Base-by-base conservation (phyloP, 2,113 vertebrate species). In the Archilochus colubris region DNA sequence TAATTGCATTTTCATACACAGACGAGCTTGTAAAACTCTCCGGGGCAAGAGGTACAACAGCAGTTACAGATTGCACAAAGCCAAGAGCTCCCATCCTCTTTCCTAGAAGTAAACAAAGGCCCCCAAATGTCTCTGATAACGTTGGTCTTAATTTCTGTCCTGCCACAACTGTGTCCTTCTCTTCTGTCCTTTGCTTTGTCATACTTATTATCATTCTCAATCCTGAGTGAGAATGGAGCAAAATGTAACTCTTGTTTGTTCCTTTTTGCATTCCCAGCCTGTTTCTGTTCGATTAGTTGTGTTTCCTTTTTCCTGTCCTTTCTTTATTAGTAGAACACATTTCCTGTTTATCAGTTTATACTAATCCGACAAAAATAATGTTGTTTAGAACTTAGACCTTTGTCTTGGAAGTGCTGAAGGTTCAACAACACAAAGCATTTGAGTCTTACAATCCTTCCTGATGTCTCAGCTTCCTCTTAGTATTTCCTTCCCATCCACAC, bases 231-330 rank as follows among this genome's bases (percentile, higher is more conserved):
- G 72, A 95, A 88, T 7, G 38, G n/a, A 24, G 38, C 14, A 46
- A 88, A 86, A 63, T 3, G 3, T 86, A 75, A 88, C n/a, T 48
- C 16, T 86, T 95, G 92, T 96, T 95, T 97, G 82, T 92, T 95
- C 94, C 87, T 90, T 77, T 96, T 74, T 38, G 3, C 3, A 10
- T 93, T 95, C 83, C 31, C 73, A 91, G 80, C 62, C 58, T 4
- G 1, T 96, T 96, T 93, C 94, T 95, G 94, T 96, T 94, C 95
- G 93, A 90, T 94, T 93, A 86, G 72, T 93, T 55, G 48, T 1
- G 88, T 88, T 97, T 97, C 96, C 94, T 95, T 95, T 95, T 97
- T 95, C 96, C 94, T 94, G 96, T 72, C 74, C 50, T 95, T 94
- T 95, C 88, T 93, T 96, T 97, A 93, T 97, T 95, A 25, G 88